A percentile compares a stretch with the other conserved stretches of the same genome.
These are phyloP conservation scores for Colostygia pectinataria DNA, from an alignment of 2,888 invertebrate species.

Conservation along the genomic window DNA sequence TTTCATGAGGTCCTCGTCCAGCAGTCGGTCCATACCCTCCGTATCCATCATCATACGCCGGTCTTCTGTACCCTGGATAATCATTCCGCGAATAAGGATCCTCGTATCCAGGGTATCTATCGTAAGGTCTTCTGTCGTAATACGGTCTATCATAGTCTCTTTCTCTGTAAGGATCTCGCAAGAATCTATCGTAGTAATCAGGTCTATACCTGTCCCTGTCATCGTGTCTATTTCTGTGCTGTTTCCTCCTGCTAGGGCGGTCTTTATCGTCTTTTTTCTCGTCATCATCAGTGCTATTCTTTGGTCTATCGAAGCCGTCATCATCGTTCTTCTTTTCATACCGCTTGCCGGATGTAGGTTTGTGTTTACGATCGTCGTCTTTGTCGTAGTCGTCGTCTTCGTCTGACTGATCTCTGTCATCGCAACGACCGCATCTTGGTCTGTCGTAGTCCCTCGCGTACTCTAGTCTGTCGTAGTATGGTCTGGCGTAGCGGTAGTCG, in stretches of 20 bases:
- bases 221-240: constrained; percentile 56
- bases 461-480: constrained; percentile 52
- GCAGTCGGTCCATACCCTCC: constrained; percentile 62
- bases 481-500: constrained; percentile 60
- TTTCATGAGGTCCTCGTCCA: constrained; percentile 76
- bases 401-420: constrained; percentile 45
- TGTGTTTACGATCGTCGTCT: constrained; percentile 58
- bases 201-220: constrained; percentile 72
- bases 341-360: constrained; percentile 64
- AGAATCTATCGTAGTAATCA: constrained; percentile 70
- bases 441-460: constrained; percentile 47
- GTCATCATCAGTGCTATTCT: constrained; percentile 63
- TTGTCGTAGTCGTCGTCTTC: constrained; percentile 57
- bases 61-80: constrained; percentile 57
- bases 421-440: constrained; percentile 63
- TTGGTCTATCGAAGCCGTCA: constrained; percentile 51
- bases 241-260: constrained; percentile 42
- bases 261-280: constrained; percentile 66
- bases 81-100: constrained; percentile 50
- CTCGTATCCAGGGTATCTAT: constrained; percentile 49
- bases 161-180: constrained; percentile 68
- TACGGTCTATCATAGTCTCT: constrained; percentile 55
- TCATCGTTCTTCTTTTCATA: constrained; percentile 57
- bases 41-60: constrained; percentile 67
- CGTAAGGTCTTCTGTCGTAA: constrained; percentile 64